Evolutionary conservation across 2,113 vertebrate genomes (phyloP).

Genomic region (Sula dactylatra): DNA sequence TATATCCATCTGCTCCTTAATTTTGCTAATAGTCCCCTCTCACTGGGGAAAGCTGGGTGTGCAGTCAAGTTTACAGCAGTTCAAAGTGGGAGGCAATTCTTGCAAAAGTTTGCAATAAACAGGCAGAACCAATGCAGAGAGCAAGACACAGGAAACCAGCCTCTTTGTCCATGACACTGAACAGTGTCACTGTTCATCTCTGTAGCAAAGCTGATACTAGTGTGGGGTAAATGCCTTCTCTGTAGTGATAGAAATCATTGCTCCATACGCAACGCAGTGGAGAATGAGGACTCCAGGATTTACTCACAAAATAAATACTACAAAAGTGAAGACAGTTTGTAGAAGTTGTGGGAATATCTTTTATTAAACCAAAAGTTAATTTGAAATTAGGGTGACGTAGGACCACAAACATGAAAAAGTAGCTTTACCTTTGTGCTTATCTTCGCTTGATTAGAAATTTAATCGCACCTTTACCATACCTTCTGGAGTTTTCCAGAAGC

Average conservation of each 20-base stretch:
- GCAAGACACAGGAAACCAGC: background rate
- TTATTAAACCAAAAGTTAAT: background rate
- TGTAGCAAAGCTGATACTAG: background rate
- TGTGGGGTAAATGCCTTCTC: background rate
- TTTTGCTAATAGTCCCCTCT: background rate
- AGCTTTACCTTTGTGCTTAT: background rate
- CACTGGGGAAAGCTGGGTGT: background rate
- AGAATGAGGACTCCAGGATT: background rate
- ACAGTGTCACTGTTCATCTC: accelerated
- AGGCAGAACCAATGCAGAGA: background rate
- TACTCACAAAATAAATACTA: background rate
- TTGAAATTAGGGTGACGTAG: background rate
- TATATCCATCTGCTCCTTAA: background rate
- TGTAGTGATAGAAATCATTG: background rate
- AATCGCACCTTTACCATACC: background rate
- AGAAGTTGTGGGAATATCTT: background rate
- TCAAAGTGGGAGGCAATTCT: background rate
- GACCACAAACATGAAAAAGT: background rate
- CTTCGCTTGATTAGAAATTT: background rate
- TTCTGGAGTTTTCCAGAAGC: background rate
- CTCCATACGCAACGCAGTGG: background rate
- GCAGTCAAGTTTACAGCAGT: background rate
- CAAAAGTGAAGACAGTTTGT: background rate
- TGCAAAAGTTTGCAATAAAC: background rate
- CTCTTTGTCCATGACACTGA: background rate